Evolutionary conservation across 2,797 vertebrate genomes (phyloP).

Genomic region (Chelonia mydas): DNA sequence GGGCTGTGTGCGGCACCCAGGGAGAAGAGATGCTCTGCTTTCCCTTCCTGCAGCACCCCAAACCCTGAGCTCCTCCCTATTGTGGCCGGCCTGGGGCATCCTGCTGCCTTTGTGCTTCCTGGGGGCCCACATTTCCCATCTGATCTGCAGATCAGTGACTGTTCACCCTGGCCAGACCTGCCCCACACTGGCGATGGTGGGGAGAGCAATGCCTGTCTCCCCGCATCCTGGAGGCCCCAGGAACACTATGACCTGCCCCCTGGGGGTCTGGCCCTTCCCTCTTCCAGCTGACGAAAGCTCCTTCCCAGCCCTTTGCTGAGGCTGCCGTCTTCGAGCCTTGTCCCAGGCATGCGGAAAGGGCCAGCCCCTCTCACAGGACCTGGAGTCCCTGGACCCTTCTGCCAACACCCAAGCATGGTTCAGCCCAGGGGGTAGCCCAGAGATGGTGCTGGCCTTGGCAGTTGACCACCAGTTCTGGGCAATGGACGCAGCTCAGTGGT

Average conservation of each 20-base stretch:
- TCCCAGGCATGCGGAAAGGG: not conserved
- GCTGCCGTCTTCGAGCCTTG: not conserved
- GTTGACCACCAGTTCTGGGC: not conserved
- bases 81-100: too few species aligned
- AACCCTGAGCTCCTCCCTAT: not conserved
- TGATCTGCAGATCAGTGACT: not conserved
- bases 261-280: not conserved
- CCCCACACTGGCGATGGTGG: not conserved
- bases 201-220: not conserved
- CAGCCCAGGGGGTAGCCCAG: not conserved
- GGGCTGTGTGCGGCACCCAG: not conserved
- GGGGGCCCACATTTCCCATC: accelerated
- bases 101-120: accelerated
- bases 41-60: not conserved
- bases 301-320: not conserved
- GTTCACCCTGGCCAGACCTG: not conserved
- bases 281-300: not conserved
- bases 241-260: not conserved
- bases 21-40: not conserved
- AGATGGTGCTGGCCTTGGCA: not conserved
- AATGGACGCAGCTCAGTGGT: not conserved
- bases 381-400: not conserved
- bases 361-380: not conserved
- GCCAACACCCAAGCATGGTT: not conserved
- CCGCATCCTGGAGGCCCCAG: not conserved